These are phyloP conservation scores for Hypotaenidia okinawae DNA, from an alignment of 2,797 vertebrate species.

Conservation along the genomic window DNA sequence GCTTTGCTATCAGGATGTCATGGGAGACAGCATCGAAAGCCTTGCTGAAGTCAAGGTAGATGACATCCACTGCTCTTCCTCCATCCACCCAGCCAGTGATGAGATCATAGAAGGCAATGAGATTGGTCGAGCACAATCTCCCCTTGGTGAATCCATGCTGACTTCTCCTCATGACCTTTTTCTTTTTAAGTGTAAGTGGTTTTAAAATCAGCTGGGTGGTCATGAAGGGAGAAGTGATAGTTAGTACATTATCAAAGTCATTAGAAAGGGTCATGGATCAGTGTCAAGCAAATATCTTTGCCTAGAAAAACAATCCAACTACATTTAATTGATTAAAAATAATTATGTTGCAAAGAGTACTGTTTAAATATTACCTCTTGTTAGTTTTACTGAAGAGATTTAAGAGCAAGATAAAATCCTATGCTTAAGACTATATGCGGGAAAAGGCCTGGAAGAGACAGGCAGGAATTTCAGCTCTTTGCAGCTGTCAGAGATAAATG, in stretches of 20 bases:
- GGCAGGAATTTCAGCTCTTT: too few species aligned
- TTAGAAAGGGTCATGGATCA: not conserved
- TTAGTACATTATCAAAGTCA: not conserved
- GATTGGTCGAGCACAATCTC: too few species aligned
- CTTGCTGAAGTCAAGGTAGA: too few species aligned
- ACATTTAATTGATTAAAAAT: not conserved
- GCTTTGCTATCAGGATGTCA: too few species aligned
- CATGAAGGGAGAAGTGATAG: not conserved
- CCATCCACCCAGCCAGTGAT: too few species aligned
- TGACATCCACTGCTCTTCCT: too few species aligned
- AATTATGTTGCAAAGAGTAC: not conserved
- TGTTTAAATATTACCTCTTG: not conserved
- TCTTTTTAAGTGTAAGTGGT: not conserved
- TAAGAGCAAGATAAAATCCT: not conserved
- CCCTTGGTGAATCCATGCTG: too few species aligned
- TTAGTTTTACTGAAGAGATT: not conserved
- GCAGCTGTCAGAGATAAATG: too few species aligned
- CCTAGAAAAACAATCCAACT: not conserved
- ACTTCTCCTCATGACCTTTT: too few species aligned
- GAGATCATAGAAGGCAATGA: too few species aligned
- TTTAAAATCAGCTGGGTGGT: not conserved
- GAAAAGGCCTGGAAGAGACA: too few species aligned
- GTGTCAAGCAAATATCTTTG: not conserved
- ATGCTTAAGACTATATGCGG: not conserved
- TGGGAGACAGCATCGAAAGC: too few species aligned